Conservation (phyloP, 1,140 invertebrate genomes). For the Macrobrachium nipponense region DNA sequence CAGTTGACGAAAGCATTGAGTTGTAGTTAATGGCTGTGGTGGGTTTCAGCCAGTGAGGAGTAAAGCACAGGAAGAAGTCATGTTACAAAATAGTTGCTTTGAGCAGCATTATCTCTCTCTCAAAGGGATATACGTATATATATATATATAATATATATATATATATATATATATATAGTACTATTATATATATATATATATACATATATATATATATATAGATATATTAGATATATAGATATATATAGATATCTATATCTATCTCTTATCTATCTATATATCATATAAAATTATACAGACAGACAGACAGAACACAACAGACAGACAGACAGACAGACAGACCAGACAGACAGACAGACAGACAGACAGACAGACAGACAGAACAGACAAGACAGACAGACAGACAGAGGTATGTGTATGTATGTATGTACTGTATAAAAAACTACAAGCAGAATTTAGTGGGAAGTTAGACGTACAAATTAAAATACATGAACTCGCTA, state of each 20-base stretch:
- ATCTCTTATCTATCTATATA: constrained; percentile 19
- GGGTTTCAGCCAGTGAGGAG: too few species aligned
- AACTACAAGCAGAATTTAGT: too few species aligned
- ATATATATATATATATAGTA: neutral
- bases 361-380: neutral
- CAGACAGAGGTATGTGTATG: neutral
- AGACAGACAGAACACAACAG: neutral
- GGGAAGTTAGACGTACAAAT: too few species aligned
- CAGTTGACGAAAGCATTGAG: too few species aligned
- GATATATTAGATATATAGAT: constrained; percentile 6
- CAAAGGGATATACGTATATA: neutral
- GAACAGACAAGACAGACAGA: neutral
- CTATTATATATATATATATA: constrained; percentile 10
- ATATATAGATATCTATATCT: constrained; percentile 22
- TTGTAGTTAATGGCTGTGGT: too few species aligned
- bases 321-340: too few species aligned
- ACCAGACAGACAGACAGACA: neutral
- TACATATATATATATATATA: constrained; percentile 5
- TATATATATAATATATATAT: neutral
- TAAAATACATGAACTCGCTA: too few species aligned
- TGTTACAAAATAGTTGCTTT: too few species aligned
- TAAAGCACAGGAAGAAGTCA: too few species aligned
- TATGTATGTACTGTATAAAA: neutral
- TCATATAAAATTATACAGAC: neutral
- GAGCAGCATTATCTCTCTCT: too few species aligned